These are phyloP conservation scores for Scomber japonicus DNA, from an alignment of 2,113 vertebrate species.

Conservation along the genomic window DNA sequence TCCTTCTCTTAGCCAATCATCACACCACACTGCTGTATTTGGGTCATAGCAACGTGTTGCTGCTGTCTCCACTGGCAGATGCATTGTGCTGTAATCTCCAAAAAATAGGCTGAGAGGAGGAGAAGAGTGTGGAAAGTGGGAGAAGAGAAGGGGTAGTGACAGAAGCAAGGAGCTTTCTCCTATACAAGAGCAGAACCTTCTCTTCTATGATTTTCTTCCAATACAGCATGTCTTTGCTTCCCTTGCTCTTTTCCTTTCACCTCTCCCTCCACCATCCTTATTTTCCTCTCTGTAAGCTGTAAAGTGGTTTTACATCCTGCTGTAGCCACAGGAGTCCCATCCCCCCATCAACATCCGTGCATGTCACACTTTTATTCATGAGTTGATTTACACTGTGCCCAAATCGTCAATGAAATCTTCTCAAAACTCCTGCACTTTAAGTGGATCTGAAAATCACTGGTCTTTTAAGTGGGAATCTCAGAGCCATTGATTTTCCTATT, in stretches of 20 bases:
- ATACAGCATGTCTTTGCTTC: constrained; percentile 5
- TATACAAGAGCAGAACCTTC: constrained; percentile 11
- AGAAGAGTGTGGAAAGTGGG: constrained; percentile 41
- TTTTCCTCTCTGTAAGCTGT: neutral
- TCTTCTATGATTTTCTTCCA: constrained; percentile 29
- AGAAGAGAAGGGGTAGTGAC: constrained; percentile 43
- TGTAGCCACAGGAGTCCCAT: constrained; percentile 10
- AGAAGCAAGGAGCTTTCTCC: constrained; percentile 13
- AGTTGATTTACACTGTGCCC: constrained; percentile 53
- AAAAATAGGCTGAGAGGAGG: constrained; percentile 69
- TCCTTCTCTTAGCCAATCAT: constrained; percentile 80
- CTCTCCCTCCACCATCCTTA: constrained; percentile 2
- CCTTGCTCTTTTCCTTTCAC: constrained; percentile 5
- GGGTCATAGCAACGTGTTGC: constrained; percentile 84
- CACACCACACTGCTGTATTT: constrained; percentile 78
- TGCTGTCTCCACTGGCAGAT: constrained; percentile 80
- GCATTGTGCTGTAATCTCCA: constrained; percentile 80
- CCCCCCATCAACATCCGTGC: constrained; percentile 12
- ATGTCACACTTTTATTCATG: constrained; percentile 45
- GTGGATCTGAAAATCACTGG: constrained; percentile 64
- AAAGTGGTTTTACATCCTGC: neutral
- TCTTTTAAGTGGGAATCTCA: constrained; percentile 51
- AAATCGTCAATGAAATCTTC: constrained; percentile 62
- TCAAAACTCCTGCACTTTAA: constrained; percentile 57
- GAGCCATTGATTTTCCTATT: constrained; percentile 63